Evolutionary conservation across 2,113 vertebrate genomes (phyloP).

Genomic region (Alces alces): DNA sequence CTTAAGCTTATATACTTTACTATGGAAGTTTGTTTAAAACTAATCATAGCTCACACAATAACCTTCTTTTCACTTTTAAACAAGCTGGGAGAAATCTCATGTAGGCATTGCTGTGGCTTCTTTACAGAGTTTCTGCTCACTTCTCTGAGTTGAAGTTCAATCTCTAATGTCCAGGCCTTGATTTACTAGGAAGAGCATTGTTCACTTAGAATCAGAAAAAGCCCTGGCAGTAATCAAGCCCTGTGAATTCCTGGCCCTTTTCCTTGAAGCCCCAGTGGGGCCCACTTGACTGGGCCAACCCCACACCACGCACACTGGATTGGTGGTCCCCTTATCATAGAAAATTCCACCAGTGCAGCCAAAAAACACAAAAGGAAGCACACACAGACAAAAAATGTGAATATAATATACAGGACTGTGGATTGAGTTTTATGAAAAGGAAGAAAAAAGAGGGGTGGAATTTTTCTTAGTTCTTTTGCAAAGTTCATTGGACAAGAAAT

Average conservation of each 20-base stretch:
- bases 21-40: neutral
- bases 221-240: slow-evolving; percentile 32
- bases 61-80: neutral
- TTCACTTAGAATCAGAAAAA: slow-evolving; percentile 30
- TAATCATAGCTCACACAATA: neutral
- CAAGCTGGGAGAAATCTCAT: neutral
- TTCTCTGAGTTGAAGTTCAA: neutral
- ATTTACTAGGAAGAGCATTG: slow-evolving; percentile 38
- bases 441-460: neutral
- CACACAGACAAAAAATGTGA: slow-evolving; percentile 41
- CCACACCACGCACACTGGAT: slow-evolving; percentile 46
- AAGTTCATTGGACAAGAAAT: neutral
- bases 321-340: slow-evolving; percentile 72
- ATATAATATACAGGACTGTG: neutral
- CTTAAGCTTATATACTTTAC: neutral
- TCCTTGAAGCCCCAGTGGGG: slow-evolving; percentile 27
- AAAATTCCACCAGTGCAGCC: slow-evolving; percentile 61
- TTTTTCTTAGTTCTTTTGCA: slow-evolving; percentile 26
- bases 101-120: neutral
- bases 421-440: slow-evolving; percentile 38
- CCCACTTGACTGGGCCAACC: slow-evolving; percentile 8
- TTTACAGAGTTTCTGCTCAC: neutral
- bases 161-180: neutral
- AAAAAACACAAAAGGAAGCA: slow-evolving; percentile 69
- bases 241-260: slow-evolving; percentile 44